Evolutionary conservation across 1,140 invertebrate species (phyloP).

Genomic region (Neuroterus valhalla): DNA sequence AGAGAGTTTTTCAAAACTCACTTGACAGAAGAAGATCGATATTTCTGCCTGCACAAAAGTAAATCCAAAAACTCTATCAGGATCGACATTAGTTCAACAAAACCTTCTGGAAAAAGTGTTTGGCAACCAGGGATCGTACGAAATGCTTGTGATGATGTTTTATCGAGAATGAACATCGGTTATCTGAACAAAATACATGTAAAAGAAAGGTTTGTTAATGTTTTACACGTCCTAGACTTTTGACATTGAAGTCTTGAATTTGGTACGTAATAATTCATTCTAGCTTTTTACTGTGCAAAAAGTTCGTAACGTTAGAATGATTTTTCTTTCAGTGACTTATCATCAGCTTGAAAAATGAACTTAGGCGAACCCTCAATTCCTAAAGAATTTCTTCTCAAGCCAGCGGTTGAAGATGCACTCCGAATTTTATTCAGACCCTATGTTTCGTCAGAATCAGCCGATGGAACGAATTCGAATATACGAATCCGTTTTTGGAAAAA

Average conservation of each 20-base stretch:
- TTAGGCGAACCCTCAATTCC: constrained; percentile 31
- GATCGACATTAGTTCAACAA: constrained; percentile 33
- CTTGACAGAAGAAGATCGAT: constrained; percentile 55
- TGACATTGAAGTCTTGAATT: too few species aligned
- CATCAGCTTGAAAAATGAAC: constrained; percentile 34
- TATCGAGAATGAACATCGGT: constrained; percentile 51
- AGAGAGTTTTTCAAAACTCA: constrained; percentile 32
- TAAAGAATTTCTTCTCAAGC: constrained; percentile 44
- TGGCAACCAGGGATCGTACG: constrained; percentile 44
- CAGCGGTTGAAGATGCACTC: constrained; percentile 45
- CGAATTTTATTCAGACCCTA: constrained; percentile 44
- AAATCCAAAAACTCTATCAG: constrained; percentile 33
- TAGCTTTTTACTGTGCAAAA: too few species aligned
- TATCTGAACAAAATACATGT: not conserved
- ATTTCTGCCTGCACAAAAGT: constrained; percentile 33
- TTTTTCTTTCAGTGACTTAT: constrained; percentile 37
- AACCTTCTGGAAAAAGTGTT: constrained; percentile 38
- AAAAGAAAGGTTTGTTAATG: constrained; percentile 21
- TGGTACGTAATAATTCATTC: too few species aligned
- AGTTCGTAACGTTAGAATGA: too few species aligned
- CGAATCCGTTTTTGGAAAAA: constrained; percentile 12
- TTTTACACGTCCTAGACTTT: too few species aligned
- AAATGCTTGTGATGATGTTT: constrained; percentile 49
- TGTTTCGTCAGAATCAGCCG: not conserved
- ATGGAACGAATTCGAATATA: not conserved